Evolutionary conservation across 2,113 vertebrate species (phyloP), one percentile per base, ranked within the genome.

Genomic region (Proterorhinus semilunaris): DNA sequence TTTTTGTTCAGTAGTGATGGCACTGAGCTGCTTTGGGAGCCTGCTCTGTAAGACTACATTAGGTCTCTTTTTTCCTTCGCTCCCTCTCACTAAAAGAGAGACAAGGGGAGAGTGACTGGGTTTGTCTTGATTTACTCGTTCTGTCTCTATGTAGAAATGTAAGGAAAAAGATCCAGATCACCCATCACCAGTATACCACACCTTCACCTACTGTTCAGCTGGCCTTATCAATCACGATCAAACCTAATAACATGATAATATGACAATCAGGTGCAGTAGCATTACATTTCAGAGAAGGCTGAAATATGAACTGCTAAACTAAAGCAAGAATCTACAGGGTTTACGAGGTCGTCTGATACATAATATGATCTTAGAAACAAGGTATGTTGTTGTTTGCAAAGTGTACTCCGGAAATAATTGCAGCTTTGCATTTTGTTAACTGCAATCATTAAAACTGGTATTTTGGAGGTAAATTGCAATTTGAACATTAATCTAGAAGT

Each of bases 41-140:
- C 7, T 10, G 7, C 53, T 61, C 8, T 8, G n/a, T 6, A 27
- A 6, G 52, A 43, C 27, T 11, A 16, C 36, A 46, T 27, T 53
- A 59, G 53, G 17, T 46, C 42, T 44, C 48, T 47, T 21, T 10
- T 67, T 11, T 47, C 27, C 59, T 62, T 50, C 16, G 45, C 7
- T 6, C 21, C n/a, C 8, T 71, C 50, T 11, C 8, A 62, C 45
- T 52, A 49, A 44, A 52, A 61, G 48, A 65, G 9, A 36, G 17
- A 11, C 58, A 53, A 44, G n/a, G n/a, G n/a, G n/a, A n/a, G n/a
- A n/a, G 55, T 58, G 16, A 15, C 7, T 15, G 27, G 0, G 8
- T 17, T 6, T 65, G 55, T 83, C 69, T 74, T 46, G 44, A 54
- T 70, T 80, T 80, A 76, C 79, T 5, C 48, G 27, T 27, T 65